Percentiles rank a stretch among this genome's conserved stretches.
These are phyloP conservation scores for Syngnathoides biaculeatus DNA, from an alignment of 2,113 vertebrate species.

Conservation along the genomic window DNA sequence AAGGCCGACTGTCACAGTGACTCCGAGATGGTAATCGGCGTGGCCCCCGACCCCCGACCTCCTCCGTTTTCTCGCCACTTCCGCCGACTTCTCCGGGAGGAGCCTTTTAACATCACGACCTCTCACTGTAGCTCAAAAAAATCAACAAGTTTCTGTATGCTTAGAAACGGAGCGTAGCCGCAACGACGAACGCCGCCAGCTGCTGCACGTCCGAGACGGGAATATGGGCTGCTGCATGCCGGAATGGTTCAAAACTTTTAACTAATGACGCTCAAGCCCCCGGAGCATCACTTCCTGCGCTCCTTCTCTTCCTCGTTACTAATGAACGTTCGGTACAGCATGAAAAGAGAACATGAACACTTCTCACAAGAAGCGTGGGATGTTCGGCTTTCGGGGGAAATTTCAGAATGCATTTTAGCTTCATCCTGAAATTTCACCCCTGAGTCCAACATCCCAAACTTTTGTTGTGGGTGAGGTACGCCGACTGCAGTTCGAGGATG, in stretches of 20 bases:
- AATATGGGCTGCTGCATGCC: constrained; percentile 49
- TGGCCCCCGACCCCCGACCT: constrained; percentile 46
- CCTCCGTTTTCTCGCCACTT: constrained; percentile 31
- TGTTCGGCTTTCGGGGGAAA: not conserved
- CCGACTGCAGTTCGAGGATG: not conserved
- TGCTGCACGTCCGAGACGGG: not conserved
- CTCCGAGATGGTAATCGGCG: constrained; percentile 94
- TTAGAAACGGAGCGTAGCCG: not conserved
- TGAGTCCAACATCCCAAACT: not conserved
- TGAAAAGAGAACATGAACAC: not conserved
- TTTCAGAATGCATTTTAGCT: not conserved
- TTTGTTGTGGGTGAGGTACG: not conserved
- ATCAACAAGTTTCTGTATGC: constrained; percentile 1
- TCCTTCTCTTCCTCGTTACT: constrained; percentile 7
- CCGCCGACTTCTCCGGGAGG: constrained; percentile 16
- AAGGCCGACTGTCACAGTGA: constrained; percentile 92
- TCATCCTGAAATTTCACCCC: not conserved
- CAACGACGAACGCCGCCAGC: not conserved
- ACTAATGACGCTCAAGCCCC: constrained; percentile 37
- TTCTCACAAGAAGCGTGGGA: not conserved
- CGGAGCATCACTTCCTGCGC: constrained; percentile 26
- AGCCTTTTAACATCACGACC: constrained; percentile 48
- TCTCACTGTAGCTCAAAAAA: not conserved
- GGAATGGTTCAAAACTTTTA: constrained; percentile 1
- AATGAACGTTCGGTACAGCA: not conserved